Base-by-base conservation (phyloP, 2,113 vertebrate species). In the Anthoscopus minutus region DNA sequence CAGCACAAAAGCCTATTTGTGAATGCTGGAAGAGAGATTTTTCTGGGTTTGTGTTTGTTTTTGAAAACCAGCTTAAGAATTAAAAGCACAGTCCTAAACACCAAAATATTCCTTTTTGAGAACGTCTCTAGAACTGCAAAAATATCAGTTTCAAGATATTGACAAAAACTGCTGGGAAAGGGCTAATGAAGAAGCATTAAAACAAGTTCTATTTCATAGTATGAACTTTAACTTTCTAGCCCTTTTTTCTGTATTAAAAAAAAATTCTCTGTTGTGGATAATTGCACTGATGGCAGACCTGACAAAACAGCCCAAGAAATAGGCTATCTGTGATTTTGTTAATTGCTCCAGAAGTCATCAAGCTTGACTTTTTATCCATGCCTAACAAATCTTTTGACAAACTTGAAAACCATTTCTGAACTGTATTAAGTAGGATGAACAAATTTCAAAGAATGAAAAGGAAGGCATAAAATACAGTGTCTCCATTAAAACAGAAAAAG, bases 301-400 rank as follows among this genome's bases (percentile, higher is more conserved):
- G 81, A 96, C 87, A 96, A 97, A 97, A 93, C 23, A 96, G 64
- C 65, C 37, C 62, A 95, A 78, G 74, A 92, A 96, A 89, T 33
- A 81, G 54, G 30, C 58, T 97, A 78, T 95, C 76, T 96, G 73
- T 93, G 76, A 95, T 94, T 96, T 78, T 93, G 19, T 93, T 97
- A 97, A 96, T 96, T 95, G 82, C 57, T 96, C 51, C 77, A 92
- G 44, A 95, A 96, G 86, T 96, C 96, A 97, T 95, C 48, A 82
- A 96, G 47, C 51, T 76, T 94, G 74, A 78, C 37, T 89, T 81
- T 96, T 96, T 95, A 92, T 94, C 89, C 83, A 85, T 93, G 91
- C 45, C 69, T 97, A 38, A 25, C 38, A 96, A 96, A 96, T 88
- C 44, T 96, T 97, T 95, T 87, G 82, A 96, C 85, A 96, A 95